Evolutionary conservation across 2,113 vertebrate genomes (phyloP).

Genomic region (Ondatra zibethicus): DNA sequence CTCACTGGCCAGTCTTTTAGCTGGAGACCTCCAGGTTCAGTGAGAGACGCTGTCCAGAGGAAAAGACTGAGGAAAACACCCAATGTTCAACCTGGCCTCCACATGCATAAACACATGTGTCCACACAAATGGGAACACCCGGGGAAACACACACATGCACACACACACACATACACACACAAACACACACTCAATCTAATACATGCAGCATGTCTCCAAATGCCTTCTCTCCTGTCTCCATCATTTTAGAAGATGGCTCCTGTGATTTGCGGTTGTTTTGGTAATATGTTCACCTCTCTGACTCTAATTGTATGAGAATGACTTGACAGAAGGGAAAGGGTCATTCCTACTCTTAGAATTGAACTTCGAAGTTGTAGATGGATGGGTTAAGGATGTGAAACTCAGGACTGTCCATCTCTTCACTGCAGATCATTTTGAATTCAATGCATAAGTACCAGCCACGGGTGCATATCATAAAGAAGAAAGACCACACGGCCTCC

Average conservation of each 20-base stretch:
- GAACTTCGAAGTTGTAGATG: neutral
- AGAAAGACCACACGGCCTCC: conserved; percentile 99
- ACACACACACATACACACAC: neutral
- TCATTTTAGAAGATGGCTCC: neutral
- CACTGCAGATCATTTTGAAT: conserved; percentile 96
- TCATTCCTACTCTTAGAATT: neutral
- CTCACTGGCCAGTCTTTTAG: too few relatives aligned
- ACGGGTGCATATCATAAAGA: conserved; percentile 99
- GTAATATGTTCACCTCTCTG: neutral
- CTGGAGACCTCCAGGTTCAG: neutral
- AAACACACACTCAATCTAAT: neutral
- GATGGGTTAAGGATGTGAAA: neutral
- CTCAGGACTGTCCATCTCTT: conserved; percentile 9
- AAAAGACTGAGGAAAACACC: neutral
- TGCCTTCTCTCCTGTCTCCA: neutral
- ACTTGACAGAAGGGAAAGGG: neutral
- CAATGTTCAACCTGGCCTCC: neutral
- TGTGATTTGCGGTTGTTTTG: neutral
- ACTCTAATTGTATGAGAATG: neutral
- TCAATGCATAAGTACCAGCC: conserved; percentile 99
- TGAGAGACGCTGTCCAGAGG: neutral
- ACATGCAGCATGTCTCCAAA: neutral
- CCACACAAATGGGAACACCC: too few relatives aligned
- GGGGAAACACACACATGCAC: neutral
- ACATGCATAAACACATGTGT: too few relatives aligned